These are phyloP conservation scores for Cotesia congregata DNA, from an alignment of 2,888 invertebrate genomes.

Conservation along the genomic window DNA sequence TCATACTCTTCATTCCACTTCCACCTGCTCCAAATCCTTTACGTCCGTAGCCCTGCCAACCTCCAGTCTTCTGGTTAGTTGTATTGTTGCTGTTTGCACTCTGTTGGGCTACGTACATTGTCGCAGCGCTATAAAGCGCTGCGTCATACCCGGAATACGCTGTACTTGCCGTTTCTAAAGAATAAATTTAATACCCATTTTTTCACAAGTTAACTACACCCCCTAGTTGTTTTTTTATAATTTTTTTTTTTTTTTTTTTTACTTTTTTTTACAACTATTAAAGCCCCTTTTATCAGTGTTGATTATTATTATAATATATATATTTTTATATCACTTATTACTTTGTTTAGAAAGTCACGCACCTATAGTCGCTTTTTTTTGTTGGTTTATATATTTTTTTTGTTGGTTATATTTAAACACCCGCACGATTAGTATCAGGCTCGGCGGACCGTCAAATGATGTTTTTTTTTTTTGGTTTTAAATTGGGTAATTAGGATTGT, in stretches of 20 bases:
- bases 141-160: slow-evolving; percentile 92
- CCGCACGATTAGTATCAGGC: slow-evolving; percentile 35
- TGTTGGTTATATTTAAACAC: slow-evolving; percentile 26
- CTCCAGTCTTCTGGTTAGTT: slow-evolving; percentile 71
- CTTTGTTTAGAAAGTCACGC: background rate
- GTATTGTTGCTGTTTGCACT: slow-evolving; percentile 70
- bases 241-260: slow-evolving; percentile 8
- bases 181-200: slow-evolving; percentile 56
- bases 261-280: too few species aligned
- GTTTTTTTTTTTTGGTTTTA: too few species aligned
- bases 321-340: too few species aligned
- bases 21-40: slow-evolving; percentile 71
- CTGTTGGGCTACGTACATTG: slow-evolving; percentile 89
- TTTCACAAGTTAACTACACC: slow-evolving; percentile 17
- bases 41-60: slow-evolving; percentile 76
- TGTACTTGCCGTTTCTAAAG: slow-evolving; percentile 76
- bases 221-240: background rate
- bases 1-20: slow-evolving; percentile 74
- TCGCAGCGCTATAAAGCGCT: slow-evolving; percentile 95
- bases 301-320: too few species aligned
- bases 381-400: slow-evolving; percentile 17
- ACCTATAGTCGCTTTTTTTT: slow-evolving; percentile 7
- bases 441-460: background rate
- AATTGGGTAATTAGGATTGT: too few species aligned
- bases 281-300: slow-evolving; percentile 35